A percentile compares a stretch with the other conserved stretches of the same genome.
These are phyloP conservation scores for Leistus spinibarbis DNA, from an alignment of 2,888 invertebrate species.

Conservation along the genomic window DNA sequence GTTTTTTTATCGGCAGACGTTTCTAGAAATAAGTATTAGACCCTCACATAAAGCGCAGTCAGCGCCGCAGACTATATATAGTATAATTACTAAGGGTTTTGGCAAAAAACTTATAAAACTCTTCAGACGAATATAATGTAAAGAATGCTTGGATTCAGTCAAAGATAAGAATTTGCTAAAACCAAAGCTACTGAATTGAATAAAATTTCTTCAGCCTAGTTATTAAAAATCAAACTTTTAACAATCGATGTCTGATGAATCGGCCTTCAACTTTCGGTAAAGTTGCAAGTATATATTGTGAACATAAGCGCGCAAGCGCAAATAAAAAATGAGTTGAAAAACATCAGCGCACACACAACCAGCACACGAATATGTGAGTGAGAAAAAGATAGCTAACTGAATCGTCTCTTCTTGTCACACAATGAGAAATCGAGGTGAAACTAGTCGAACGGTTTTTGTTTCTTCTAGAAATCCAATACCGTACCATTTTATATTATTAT, in stretches of 20 bases:
- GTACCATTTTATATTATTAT: not conserved
- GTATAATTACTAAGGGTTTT: not conserved
- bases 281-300: not conserved
- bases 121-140: not conserved
- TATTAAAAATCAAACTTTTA: not conserved
- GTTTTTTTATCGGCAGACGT: too few relatives aligned
- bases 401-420: not conserved
- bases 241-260: not conserved
- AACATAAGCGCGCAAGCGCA: not conserved
- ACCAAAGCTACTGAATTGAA: not conserved
- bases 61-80: not conserved
- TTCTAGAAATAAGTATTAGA: too few relatives aligned
- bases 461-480: not conserved
- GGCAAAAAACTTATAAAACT: not conserved
- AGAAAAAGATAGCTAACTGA: not conserved
- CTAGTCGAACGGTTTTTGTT: conserved; percentile 7
- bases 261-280: not conserved
- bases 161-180: not conserved
- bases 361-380: not conserved
- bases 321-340: not conserved
- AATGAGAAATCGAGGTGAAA: conserved; percentile 1
- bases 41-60: too few relatives aligned
- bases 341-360: not conserved
- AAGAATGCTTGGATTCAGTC: not conserved
- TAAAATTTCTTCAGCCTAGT: too few relatives aligned